phyloP scores from a whole-genome alignment of 1,140 invertebrate genomes.

The Lepidotrigona ventralis region DNA sequence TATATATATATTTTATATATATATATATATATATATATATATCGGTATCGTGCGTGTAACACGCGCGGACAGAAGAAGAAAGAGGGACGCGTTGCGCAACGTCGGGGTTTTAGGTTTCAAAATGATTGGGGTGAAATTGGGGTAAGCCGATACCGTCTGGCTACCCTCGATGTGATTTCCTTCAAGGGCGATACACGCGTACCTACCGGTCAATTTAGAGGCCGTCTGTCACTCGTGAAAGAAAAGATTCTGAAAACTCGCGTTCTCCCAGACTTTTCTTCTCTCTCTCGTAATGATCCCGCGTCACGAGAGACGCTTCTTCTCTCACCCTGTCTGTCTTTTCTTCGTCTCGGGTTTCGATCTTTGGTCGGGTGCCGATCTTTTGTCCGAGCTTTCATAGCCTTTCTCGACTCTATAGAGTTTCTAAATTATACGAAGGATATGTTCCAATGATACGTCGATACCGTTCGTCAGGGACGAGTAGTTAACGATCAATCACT shows the following conservation, averaged over 20 bases:
- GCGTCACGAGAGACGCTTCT: constrained; percentile 4
- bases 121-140: constrained; percentile 79
- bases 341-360: constrained; percentile 25
- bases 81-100: constrained; percentile 34
- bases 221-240: constrained; percentile 58
- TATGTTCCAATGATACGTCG: not conserved
- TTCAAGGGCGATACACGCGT: constrained; percentile 52
- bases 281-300: constrained; percentile 38
- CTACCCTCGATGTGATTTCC: constrained; percentile 56
- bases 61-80: constrained; percentile 37
- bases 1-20: no score
- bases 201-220: constrained; percentile 71
- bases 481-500: not conserved
- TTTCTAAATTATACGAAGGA: not conserved
- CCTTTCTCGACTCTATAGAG: not conserved
- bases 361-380: not conserved
- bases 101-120: constrained; percentile 75
- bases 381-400: not conserved
- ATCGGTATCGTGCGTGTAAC: constrained; percentile 70
- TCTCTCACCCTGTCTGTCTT: not conserved
- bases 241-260: constrained; percentile 61
- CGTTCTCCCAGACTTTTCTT: constrained; percentile 26
- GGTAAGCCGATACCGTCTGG: constrained; percentile 76
- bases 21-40: not conserved
- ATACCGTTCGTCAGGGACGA: not conserved